phyloP scores from a whole-genome alignment of 1,140 invertebrate species.

The Drosophila quadrilineata region DNA sequence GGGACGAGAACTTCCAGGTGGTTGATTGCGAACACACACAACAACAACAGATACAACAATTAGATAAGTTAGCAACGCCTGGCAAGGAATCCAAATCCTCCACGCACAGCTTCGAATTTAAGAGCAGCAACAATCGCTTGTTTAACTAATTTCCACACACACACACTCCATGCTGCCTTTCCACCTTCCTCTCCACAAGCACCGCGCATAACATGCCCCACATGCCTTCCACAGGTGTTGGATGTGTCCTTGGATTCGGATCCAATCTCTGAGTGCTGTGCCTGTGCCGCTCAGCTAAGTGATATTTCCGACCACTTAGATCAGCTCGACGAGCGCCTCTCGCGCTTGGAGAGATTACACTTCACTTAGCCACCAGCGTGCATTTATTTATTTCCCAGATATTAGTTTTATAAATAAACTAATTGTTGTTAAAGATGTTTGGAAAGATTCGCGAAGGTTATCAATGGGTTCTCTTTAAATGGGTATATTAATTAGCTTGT shows the following conservation, averaged over 20 bases:
- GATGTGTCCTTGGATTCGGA: slow-evolving; percentile 58
- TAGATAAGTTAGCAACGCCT: not conserved
- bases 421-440: slow-evolving; percentile 5
- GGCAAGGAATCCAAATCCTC: too few relatives aligned
- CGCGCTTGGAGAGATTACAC: slow-evolving; percentile 49
- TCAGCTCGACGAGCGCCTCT: slow-evolving; percentile 47
- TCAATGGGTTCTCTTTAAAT: not conserved
- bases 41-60: too few relatives aligned
- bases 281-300: slow-evolving; percentile 46
- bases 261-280: slow-evolving; percentile 40
- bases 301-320: slow-evolving; percentile 34
- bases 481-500: not conserved
- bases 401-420: not conserved
- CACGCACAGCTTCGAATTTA: slow-evolving; percentile 12
- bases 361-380: slow-evolving; percentile 1
- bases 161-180: slow-evolving; percentile 5
- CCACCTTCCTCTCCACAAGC: not conserved
- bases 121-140: slow-evolving; percentile 22
- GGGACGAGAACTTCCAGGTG: slow-evolving; percentile 73
- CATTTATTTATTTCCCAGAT: not conserved
- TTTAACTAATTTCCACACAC: slow-evolving; percentile 24
- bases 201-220: slow-evolving; percentile 25
- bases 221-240: slow-evolving; percentile 64
- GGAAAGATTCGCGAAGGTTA: not conserved
- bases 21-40: slow-evolving; percentile 66